Conservation (phyloP, 2,888 invertebrate species). For the Nomada ferruginata region DNA sequence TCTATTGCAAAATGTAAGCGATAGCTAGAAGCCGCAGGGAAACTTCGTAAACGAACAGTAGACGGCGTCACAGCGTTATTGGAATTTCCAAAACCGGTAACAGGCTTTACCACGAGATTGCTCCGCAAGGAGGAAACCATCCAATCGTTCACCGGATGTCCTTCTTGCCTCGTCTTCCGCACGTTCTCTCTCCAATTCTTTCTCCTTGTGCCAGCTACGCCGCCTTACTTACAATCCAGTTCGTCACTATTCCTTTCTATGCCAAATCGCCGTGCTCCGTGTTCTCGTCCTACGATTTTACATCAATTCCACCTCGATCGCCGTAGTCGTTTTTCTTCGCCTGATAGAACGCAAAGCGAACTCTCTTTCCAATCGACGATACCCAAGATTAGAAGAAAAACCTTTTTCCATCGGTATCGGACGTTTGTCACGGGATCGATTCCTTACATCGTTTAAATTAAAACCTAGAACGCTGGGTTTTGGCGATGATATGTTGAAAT, state of each 20-base stretch:
- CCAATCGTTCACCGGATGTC: constrained; percentile 83
- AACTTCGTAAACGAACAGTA: constrained; percentile 61
- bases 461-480: not conserved
- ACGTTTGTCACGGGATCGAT: constrained; percentile 8
- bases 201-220: constrained; percentile 35
- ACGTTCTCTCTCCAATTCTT: constrained; percentile 53
- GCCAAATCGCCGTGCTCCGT: constrained; percentile 35
- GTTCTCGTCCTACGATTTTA: constrained; percentile 29
- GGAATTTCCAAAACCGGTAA: constrained; percentile 82
- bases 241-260: constrained; percentile 36
- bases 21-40: constrained; percentile 36
- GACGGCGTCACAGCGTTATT: constrained; percentile 68
- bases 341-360: not conserved
- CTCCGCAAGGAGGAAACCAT: constrained; percentile 83
- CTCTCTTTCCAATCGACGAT: not conserved
- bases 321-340: constrained; percentile 12
- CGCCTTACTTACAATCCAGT: constrained; percentile 44
- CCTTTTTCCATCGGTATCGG: not conserved
- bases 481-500: not conserved
- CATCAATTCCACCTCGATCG: constrained; percentile 39
- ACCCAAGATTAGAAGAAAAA: not conserved
- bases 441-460: constrained; percentile 9
- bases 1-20: constrained; percentile 43
- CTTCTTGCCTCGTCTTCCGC: constrained; percentile 71
- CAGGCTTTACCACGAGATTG: constrained; percentile 83